These are phyloP conservation scores for Elephantulus edwardii DNA, from an alignment of 2,113 vertebrate species.

Conservation along the genomic window DNA sequence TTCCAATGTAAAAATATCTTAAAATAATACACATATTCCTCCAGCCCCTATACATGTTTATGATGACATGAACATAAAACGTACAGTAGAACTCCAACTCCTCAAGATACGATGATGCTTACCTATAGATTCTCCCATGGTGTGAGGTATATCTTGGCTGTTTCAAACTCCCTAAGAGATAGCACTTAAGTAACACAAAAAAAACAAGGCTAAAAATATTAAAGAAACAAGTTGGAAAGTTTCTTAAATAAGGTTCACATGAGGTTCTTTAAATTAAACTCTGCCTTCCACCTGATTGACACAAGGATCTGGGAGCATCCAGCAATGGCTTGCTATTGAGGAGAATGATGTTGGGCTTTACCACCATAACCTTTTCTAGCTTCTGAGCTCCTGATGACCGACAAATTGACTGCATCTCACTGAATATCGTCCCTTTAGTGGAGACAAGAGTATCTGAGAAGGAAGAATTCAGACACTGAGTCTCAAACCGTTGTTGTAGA, in stretches of 20 bases:
- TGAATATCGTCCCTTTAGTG: slow-evolving; percentile 37
- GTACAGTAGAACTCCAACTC: not conserved
- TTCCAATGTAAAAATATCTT: not conserved
- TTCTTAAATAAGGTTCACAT: slow-evolving; percentile 48
- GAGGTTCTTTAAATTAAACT: slow-evolving; percentile 53
- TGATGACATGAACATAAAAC: not conserved
- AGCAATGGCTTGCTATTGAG: slow-evolving; percentile 19
- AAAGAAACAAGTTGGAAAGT: slow-evolving; percentile 34
- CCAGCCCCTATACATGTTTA: not conserved
- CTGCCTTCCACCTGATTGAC: slow-evolving; percentile 7
- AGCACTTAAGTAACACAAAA: slow-evolving; percentile 57
- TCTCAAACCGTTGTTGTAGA: slow-evolving; percentile 57
- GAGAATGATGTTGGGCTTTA: not conserved
- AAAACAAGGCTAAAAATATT: slow-evolving; percentile 44
- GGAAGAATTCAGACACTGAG: slow-evolving; percentile 60
- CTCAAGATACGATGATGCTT: not conserved
- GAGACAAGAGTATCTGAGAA: slow-evolving; percentile 53
- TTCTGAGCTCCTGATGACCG: slow-evolving; percentile 56
- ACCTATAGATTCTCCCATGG: slow-evolving; percentile 63
- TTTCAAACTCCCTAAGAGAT: slow-evolving; percentile 49
- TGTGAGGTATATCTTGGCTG: slow-evolving; percentile 36
- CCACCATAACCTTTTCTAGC: slow-evolving; percentile 56
- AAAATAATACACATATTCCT: not conserved
- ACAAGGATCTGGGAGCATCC: slow-evolving; percentile 37
- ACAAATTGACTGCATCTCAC: slow-evolving; percentile 75